These are phyloP conservation scores for Cryptotis parvus DNA, from an alignment of 2,113 vertebrate species.

Conservation along the genomic window DNA sequence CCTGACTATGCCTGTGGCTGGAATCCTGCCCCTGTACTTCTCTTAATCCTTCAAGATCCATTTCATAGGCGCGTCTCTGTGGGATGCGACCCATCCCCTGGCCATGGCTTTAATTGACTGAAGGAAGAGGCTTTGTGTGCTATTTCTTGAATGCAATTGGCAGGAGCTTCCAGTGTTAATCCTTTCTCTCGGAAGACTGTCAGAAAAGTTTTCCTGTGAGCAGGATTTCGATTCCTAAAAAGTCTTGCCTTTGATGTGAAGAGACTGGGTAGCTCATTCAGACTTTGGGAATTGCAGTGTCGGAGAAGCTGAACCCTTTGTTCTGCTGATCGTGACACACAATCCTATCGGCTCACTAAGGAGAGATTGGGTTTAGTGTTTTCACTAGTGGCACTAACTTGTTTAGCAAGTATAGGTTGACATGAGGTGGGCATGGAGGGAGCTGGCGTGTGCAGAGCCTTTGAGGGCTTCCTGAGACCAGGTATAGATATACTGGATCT, in stretches of 20 bases:
- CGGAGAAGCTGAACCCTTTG: conserved; percentile 9
- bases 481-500: neutral
- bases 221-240: conserved; percentile 8
- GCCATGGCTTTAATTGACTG: neutral
- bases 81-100: neutral
- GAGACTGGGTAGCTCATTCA: neutral
- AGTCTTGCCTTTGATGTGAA: conserved; percentile 43
- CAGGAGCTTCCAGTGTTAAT: neutral
- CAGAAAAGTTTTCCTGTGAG: neutral
- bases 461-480: neutral
- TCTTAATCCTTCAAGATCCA: conserved; percentile 4
- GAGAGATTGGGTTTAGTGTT: conserved; percentile 30
- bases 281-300: conserved; percentile 5
- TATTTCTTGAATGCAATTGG: conserved; percentile 8
- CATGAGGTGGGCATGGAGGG: neutral
- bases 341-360: neutral
- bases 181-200: conserved; percentile 27
- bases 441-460: neutral
- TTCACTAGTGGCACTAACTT: neutral
- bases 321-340: neutral
- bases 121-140: neutral
- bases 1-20: neutral
- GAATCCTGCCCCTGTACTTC: neutral
- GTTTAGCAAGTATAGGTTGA: neutral
- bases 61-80: neutral